phyloP scores from a whole-genome alignment of 1,140 invertebrate genomes.

The Papilio xuthus region DNA sequence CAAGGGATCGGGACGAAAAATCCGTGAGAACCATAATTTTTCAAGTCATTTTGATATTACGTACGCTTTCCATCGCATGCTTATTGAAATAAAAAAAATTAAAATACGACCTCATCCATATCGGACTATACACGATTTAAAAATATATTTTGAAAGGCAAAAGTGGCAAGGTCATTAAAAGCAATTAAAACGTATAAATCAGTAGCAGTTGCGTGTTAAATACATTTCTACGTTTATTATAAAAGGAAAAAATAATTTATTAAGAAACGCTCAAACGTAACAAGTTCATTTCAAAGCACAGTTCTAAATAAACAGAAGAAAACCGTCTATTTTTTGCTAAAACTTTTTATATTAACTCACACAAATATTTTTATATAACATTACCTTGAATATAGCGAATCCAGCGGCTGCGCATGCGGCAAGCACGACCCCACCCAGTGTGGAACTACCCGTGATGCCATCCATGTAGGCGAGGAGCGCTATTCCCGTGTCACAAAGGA shows the following conservation, averaged over 20 bases:
- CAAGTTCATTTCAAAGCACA: no score
- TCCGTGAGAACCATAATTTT: background rate
- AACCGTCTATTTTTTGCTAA: no score
- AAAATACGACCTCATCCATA: background rate
- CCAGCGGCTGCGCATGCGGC: slow-evolving; percentile 93
- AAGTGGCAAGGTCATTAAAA: slow-evolving; percentile 9
- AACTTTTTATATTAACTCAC: no score
- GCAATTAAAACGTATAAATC: background rate
- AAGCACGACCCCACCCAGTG: slow-evolving; percentile 94
- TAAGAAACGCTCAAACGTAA: background rate
- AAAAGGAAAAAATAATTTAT: background rate
- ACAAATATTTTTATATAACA: background rate
- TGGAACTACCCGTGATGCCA: slow-evolving; percentile 94
- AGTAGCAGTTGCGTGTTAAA: background rate
- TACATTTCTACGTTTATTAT: background rate
- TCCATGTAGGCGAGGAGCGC: slow-evolving; percentile 97
- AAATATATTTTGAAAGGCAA: background rate
- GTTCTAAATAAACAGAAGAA: no score
- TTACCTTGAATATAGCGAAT: slow-evolving; percentile 95
- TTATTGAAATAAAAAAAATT: background rate
- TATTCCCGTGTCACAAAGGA: slow-evolving; percentile 96
- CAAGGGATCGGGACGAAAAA: background rate
- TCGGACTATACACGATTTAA: background rate
- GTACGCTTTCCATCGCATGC: background rate
- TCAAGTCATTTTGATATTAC: background rate